Conservation (phyloP, 1,140 invertebrate genomes). For the Phymastichus coffea region DNA sequence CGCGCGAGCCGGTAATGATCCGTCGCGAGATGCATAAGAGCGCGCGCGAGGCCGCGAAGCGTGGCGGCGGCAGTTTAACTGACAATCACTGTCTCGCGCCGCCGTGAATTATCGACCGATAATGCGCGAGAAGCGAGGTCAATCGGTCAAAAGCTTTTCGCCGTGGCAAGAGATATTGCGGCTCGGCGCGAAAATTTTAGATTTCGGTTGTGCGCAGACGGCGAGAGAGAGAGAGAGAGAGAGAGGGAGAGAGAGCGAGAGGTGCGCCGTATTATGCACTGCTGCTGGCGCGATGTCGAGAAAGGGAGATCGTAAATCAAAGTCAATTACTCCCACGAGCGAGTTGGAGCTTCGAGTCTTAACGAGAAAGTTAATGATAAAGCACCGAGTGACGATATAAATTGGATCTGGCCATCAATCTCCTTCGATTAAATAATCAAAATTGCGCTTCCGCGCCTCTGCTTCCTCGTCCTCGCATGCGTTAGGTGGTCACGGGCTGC, state of each 20-base stretch:
- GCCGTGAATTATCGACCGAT: constrained; percentile 24
- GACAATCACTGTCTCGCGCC: constrained; percentile 22
- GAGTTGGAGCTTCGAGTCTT: background rate
- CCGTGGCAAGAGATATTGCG: too few relatives aligned
- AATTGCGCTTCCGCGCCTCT: too few relatives aligned
- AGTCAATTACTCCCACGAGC: constrained; percentile 13
- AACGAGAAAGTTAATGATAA: constrained; percentile 5
- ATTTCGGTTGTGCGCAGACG: background rate
- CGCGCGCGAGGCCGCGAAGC: background rate
- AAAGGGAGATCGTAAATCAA: constrained; percentile 11
- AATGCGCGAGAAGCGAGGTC: background rate
- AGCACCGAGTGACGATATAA: background rate
- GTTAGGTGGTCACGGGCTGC: too few relatives aligned
- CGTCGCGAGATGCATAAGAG: background rate
- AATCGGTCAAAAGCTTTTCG: too few relatives aligned
- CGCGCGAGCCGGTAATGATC: constrained; percentile 13
- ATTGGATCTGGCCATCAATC: background rate
- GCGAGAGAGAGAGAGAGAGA: too few relatives aligned
- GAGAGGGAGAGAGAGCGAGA: too few relatives aligned
- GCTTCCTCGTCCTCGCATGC: too few relatives aligned
- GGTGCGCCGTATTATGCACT: background rate
- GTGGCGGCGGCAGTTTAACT: constrained; percentile 1
- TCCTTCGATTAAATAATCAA: too few relatives aligned
- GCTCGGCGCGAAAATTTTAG: too few relatives aligned
- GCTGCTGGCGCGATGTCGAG: background rate